Evolutionary conservation across 2,888 invertebrate species (phyloP), one percentile per base, ranked within the genome.

Genomic region (Julus scandinavius): DNA sequence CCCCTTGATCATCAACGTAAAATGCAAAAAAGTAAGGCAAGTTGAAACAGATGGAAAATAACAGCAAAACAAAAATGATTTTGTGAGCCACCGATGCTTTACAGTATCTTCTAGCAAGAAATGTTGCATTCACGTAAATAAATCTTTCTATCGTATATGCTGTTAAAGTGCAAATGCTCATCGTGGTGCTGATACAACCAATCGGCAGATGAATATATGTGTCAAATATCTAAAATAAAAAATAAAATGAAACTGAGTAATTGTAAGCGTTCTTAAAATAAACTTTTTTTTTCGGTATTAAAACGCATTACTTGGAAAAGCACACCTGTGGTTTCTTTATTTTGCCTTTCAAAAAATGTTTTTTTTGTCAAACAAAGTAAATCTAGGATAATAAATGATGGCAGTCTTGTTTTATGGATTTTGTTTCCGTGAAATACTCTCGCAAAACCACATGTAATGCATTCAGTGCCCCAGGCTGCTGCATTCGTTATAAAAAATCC

Each of bases 21-120:
- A 87, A 87, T 20, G 87, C 63, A 40, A 87, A 87, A 72, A 87
- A 87, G 41, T 87, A 87, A 2, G 87, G 87, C n/a, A 58, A 17
- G 63, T 87, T 87, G 54, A 87, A 87, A 38, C 17, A 38, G 54
- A 87, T 63, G 2, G 58, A 2, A 87, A 87, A 87, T 63, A 87
- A 15, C 2, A 87, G 6, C 3, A 87, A 15, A 41, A 13, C 17
- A 29, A 54, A 58, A 20, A 54, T 13, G 17, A 38, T 63, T 40
- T 72, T 54, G 4, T 17, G 20, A 20, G 87, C 63, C 13, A 63
- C 41, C 17, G 54, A 38, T 72, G 54, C 38, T 29, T 87, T 45
- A 41, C 87, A 87, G 7, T 54, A 87, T 54, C 87, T 54, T 58
- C 87, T 20, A 20, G 87, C 45, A 13, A 54, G 20, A n/a, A 63